Evolutionary conservation across 2,113 vertebrate genomes (phyloP).

Genomic region (Lepus americanus): DNA sequence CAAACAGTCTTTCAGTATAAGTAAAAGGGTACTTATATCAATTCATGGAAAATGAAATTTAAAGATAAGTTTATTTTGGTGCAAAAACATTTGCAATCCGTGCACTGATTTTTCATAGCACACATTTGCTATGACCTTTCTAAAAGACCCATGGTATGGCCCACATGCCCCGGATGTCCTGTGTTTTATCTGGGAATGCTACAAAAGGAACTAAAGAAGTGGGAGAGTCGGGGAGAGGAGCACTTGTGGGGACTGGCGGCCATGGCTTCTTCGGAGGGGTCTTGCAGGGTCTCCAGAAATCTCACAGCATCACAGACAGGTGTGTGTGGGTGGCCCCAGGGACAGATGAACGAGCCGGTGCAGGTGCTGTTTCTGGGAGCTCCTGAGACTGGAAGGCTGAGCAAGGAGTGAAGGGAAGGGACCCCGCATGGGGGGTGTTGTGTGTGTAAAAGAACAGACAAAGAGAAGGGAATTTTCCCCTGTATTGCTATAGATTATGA

Average conservation of each 20-base stretch:
- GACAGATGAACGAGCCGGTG: not conserved
- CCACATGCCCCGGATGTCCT: not conserved
- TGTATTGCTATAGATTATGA: slow-evolving; percentile 70
- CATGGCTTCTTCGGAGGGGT: not conserved
- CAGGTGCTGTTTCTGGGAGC: slow-evolving; percentile 49
- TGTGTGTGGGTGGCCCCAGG: not conserved
- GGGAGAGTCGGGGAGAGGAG: not conserved
- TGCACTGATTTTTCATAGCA: too few species aligned
- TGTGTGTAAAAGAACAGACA: not conserved
- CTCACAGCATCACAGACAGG: not conserved
- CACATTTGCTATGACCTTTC: too few species aligned
- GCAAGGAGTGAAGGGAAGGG: not conserved
- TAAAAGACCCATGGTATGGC: too few species aligned
- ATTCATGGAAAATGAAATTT: too few species aligned
- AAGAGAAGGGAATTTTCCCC: slow-evolving; percentile 50
- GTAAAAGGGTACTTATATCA: not conserved
- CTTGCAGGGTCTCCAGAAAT: not conserved
- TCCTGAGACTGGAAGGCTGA: not conserved
- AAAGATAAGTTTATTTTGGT: too few species aligned
- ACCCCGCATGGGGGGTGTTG: not conserved
- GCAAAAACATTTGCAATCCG: too few species aligned
- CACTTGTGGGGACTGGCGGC: not conserved
- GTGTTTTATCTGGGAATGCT: slow-evolving; percentile 18
- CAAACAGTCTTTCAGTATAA: not conserved
- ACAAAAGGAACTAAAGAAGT: not conserved